Percentiles rank a stretch among this genome's conserved stretches.
Evolutionary conservation across 2,113 vertebrate genomes (phyloP).

Genomic region (Nycticryphes semicollaris): DNA sequence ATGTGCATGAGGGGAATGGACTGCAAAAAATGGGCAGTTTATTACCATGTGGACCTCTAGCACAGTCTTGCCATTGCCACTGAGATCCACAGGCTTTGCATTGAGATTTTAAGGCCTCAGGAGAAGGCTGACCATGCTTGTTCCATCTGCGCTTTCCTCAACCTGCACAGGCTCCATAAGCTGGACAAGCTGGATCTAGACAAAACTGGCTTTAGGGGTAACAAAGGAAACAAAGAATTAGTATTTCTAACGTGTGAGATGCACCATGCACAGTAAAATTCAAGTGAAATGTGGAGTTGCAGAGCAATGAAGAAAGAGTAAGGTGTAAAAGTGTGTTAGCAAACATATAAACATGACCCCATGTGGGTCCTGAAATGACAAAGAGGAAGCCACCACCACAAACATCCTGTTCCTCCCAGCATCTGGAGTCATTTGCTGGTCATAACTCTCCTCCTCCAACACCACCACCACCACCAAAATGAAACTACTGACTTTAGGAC

Average conservation of each 20-base stretch:
- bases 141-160: not conserved
- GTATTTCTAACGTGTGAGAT: not conserved
- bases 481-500: not conserved
- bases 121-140: not conserved
- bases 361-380: not conserved
- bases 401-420: not conserved
- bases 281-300: not conserved
- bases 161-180: not conserved
- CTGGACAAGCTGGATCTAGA: not conserved
- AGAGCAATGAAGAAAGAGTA: not conserved
- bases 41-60: not conserved
- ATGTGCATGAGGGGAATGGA: not conserved
- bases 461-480: not conserved
- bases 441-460: accelerated
- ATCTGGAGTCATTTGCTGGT: not conserved
- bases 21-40: not conserved
- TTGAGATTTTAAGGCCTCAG: not conserved
- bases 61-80: not conserved
- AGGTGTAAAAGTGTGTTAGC: not conserved
- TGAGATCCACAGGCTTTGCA: not conserved
- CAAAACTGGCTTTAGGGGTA: not conserved
- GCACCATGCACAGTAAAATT: not conserved
- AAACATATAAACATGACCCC: not conserved
- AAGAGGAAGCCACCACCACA: not conserved
- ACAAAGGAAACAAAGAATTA: not conserved